Evolutionary conservation across 2,888 invertebrate species (phyloP), one percentile per base, ranked within the genome.

Genomic region (Apamea sordens): DNA sequence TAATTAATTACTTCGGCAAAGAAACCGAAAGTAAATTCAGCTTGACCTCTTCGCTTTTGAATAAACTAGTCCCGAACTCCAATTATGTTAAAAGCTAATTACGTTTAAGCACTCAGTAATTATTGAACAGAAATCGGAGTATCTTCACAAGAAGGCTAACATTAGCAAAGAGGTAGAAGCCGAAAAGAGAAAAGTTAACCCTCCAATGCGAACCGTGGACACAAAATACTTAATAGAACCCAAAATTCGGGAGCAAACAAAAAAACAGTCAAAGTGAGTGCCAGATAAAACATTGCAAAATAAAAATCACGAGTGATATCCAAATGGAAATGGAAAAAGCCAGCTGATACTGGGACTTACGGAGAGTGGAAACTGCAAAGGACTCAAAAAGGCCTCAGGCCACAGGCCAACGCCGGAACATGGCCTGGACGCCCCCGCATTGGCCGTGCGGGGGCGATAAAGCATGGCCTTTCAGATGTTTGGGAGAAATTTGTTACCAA

Each of bases 351-450:
- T 86, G 85, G 91, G 89, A 92, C 89, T 77, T 89, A 90, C 86
- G 94, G 95, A 93, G 96, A 96, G 94, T 97, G 97, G 97, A 97
- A 97, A 92, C 95, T 97, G 97, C 94, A 91, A 94, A 94, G 93
- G 94, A 91, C 91, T 90, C 92, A 91, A 86, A 90, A 86, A 85
- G 94, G 94, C 85, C 89, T 91, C 80, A 89, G 93, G 92, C 89
- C 92, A 84, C 91, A 89, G 78, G 90, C 91, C 67, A 89, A 88
- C 84, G 89, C 93, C 50, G 95, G 96, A 67, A 97, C 97, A 96
- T 97, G 97, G 97, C 96, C 96, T 41, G 95, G 96, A 92, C 96
- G 96, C 93, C 96, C 96, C 92, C 96, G 94, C 90, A 89, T 75
- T 88, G 91, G 93, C 90, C 83, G 68, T 86, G 93, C 91, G 92